These are phyloP conservation scores for Toxonevra muliebris DNA, from an alignment of 2,888 invertebrate species.

Conservation along the genomic window DNA sequence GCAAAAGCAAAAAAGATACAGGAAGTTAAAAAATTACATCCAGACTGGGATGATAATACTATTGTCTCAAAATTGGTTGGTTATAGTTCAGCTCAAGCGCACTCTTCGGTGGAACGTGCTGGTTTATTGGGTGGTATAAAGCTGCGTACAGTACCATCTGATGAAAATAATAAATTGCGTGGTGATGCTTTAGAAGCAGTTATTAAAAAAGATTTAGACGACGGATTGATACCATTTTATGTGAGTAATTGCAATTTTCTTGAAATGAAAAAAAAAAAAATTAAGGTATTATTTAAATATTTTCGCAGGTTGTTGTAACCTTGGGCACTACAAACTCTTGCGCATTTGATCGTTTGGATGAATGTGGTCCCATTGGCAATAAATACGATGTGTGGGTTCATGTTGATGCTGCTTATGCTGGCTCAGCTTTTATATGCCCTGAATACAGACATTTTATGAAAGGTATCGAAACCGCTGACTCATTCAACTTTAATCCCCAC, in stretches of 20 bases:
- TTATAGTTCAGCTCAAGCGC: constrained; percentile 89
- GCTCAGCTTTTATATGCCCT: constrained; percentile 95
- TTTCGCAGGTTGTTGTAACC: constrained; percentile 79
- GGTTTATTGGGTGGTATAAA: constrained; percentile 88
- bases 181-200: constrained; percentile 80
- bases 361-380: constrained; percentile 89
- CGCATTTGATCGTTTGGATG: constrained; percentile 89
- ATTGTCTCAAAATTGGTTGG: constrained; percentile 84
- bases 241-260: constrained; percentile 70
- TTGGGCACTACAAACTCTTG: constrained; percentile 97
- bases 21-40: constrained; percentile 75
- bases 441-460: constrained; percentile 92
- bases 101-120: constrained; percentile 93
- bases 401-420: constrained; percentile 97
- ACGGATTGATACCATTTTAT: constrained; percentile 95
- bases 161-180: constrained; percentile 76
- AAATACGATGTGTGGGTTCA: constrained; percentile 88
- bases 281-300: constrained; percentile 7
- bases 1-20: constrained; percentile 81
- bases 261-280: neutral
- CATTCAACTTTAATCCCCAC: constrained; percentile 98
- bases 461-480: constrained; percentile 89
- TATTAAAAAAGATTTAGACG: constrained; percentile 83
- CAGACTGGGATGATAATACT: constrained; percentile 78
- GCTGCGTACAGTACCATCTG: constrained; percentile 77